Evolutionary conservation across 1,140 invertebrate genomes (phyloP).

Genomic region (Araneus ventricosus): DNA sequence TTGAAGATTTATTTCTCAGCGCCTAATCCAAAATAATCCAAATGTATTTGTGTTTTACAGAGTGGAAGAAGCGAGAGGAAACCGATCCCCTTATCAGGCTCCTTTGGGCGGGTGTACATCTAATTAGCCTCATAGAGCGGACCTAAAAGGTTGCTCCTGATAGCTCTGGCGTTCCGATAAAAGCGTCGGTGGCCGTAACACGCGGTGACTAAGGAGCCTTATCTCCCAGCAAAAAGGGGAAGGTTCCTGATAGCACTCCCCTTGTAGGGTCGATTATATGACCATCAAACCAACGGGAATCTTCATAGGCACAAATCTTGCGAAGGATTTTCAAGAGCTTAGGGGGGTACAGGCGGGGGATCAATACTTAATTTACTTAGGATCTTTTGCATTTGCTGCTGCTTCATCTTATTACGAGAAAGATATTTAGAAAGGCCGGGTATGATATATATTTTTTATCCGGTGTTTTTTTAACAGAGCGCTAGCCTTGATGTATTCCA

Average conservation of each 20-base stretch:
- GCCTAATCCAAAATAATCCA: background rate
- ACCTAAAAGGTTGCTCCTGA: constrained; percentile 36
- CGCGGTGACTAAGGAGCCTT: constrained; percentile 45
- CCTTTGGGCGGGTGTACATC: constrained; percentile 45
- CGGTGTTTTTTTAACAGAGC: background rate
- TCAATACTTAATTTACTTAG: constrained; percentile 74
- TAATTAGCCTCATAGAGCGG: constrained; percentile 64
- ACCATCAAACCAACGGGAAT: constrained; percentile 60
- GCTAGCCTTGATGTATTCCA: constrained; percentile 25
- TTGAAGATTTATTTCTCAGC: too few species aligned
- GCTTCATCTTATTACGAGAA: constrained; percentile 58
- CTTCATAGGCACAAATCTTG: background rate
- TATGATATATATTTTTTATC: constrained; percentile 43
- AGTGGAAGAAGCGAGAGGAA: background rate
- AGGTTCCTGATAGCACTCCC: background rate
- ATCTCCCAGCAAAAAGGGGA: constrained; percentile 55
- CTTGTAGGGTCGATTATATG: constrained; percentile 57
- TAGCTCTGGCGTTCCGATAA: constrained; percentile 53
- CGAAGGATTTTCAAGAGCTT: constrained; percentile 46
- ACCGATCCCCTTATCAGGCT: constrained; percentile 43
- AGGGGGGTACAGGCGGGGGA: background rate
- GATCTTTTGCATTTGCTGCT: constrained; percentile 58
- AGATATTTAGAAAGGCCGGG: constrained; percentile 25
- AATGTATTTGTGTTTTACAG: background rate
- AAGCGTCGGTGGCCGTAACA: constrained; percentile 49